A percentile compares a stretch with the other conserved stretches of the same genome.
These are phyloP conservation scores for Noctua janthe DNA, from an alignment of 2,888 invertebrate genomes.

Conservation along the genomic window DNA sequence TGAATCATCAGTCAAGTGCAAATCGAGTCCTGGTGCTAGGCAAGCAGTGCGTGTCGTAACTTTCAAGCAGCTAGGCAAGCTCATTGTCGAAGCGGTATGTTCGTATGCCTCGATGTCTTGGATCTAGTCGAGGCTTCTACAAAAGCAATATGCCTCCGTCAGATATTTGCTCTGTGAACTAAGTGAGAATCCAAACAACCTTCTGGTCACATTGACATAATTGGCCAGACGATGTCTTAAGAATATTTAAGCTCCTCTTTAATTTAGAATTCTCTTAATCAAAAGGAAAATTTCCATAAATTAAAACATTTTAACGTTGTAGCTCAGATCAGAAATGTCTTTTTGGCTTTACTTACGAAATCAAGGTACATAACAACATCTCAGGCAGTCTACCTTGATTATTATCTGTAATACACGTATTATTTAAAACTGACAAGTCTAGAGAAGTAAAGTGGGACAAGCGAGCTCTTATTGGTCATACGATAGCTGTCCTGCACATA, in stretches of 20 bases:
- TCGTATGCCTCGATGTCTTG: background rate
- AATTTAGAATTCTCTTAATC: conserved; percentile 23
- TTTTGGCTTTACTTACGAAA: conserved; percentile 12
- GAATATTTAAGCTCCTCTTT: conserved; percentile 40
- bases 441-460: conserved; percentile 63
- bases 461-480: conserved; percentile 58
- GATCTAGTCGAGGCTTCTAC: background rate
- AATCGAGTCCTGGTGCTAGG: conserved; percentile 24
- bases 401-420: background rate
- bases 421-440: conserved; percentile 31
- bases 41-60: conserved; percentile 21
- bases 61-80: conserved; percentile 16
- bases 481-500: conserved; percentile 48
- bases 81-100: conserved; percentile 7
- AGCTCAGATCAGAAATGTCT: conserved; percentile 11
- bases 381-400: conserved; percentile 17
- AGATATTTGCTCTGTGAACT: background rate
- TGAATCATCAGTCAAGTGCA: conserved; percentile 32
- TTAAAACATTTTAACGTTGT: conserved; percentile 14
- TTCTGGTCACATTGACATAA: conserved; percentile 23
- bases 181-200: conserved; percentile 21
- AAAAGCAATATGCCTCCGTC: conserved; percentile 1
- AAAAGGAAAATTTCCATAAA: conserved; percentile 42
- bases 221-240: conserved; percentile 21
- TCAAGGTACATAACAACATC: background rate